These are phyloP conservation scores for Pardalotus punctatus DNA, from an alignment of 2,113 vertebrate species.

Conservation along the genomic window DNA sequence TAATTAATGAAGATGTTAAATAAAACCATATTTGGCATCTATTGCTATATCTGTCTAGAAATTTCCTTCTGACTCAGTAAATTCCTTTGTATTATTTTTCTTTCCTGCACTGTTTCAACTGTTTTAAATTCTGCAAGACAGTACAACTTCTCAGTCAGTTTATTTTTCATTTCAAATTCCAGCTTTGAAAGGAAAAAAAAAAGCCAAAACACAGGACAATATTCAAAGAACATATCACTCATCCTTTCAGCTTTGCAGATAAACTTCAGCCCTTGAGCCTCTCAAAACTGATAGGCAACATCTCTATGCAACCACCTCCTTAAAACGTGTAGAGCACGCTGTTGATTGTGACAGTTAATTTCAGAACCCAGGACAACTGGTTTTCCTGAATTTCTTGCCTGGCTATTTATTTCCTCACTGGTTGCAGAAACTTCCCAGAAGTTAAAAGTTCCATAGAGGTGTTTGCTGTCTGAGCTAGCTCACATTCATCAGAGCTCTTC, in stretches of 20 bases:
- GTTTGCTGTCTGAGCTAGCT: not conserved
- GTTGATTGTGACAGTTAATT: not conserved
- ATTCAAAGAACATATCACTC: not conserved
- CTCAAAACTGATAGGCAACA: not conserved
- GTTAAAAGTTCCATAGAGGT: not conserved
- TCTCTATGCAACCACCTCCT: not conserved
- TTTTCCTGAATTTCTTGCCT: not conserved
- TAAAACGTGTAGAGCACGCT: not conserved
- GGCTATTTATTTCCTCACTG: not conserved
- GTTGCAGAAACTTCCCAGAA: not conserved
- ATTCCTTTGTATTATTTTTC: not conserved
- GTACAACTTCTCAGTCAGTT: not conserved
- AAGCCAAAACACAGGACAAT: not conserved
- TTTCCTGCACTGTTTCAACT: not conserved
- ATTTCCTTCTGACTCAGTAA: not conserved
- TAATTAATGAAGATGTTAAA: constrained; percentile 50
- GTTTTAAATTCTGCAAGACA: not conserved
- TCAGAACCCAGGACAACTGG: not conserved
- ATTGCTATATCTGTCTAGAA: not conserved
- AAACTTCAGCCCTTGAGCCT: not conserved
- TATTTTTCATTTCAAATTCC: constrained; percentile 18
- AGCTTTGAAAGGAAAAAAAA: not conserved
- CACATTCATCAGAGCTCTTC: not conserved
- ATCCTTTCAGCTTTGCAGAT: not conserved
- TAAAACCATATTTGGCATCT: constrained; percentile 30